Conservation (phyloP, 2,113 vertebrate genomes). For the Proteles cristata region DNA sequence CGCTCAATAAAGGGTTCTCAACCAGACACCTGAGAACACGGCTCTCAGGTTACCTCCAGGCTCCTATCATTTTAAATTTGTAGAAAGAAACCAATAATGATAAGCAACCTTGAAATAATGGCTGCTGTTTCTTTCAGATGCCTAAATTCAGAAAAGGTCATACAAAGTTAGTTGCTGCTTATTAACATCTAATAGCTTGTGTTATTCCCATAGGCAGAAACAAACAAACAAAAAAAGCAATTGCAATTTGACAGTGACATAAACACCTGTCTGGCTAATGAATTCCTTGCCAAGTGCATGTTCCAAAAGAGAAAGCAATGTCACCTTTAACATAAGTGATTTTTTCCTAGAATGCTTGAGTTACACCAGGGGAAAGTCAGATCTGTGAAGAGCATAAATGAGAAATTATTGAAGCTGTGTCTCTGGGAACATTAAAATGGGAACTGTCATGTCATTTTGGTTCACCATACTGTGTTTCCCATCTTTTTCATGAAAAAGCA, state of each 20-base stretch:
- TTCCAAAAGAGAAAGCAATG: slow-evolving; percentile 72
- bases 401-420: background rate
- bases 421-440: background rate
- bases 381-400: background rate
- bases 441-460: background rate
- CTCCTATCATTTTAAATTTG: background rate
- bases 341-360: slow-evolving; percentile 51
- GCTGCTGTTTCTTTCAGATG: background rate
- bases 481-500: background rate
- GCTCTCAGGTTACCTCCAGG: background rate
- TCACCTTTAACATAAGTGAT: slow-evolving; percentile 69
- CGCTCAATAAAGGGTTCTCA: background rate
- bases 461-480: background rate
- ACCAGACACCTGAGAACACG: background rate
- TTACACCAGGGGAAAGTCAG: background rate
- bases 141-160: slow-evolving; percentile 48
- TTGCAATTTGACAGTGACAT: slow-evolving; percentile 66
- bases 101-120: slow-evolving; percentile 41
- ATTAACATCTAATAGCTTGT: slow-evolving; percentile 69
- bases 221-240: slow-evolving; percentile 60
- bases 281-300: slow-evolving; percentile 64
- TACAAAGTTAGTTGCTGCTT: slow-evolving; percentile 53
- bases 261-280: slow-evolving; percentile 66
- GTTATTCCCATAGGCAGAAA: slow-evolving; percentile 68
- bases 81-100: background rate